These are phyloP conservation scores for Vanessa cardui DNA, from an alignment of 2,888 invertebrate genomes.

Conservation along the genomic window DNA sequence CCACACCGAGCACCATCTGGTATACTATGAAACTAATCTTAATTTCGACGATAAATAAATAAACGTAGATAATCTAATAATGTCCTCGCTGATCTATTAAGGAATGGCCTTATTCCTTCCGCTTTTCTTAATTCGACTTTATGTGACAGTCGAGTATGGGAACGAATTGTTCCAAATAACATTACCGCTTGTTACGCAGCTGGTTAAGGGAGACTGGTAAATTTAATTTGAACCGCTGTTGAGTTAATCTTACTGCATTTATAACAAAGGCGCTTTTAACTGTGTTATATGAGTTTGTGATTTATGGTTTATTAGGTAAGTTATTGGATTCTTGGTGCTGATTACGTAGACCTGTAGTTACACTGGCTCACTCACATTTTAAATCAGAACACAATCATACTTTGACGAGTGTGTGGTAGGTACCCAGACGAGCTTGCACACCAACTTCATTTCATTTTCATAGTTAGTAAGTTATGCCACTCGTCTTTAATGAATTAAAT, in stretches of 20 bases:
- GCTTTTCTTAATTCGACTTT: constrained; percentile 14
- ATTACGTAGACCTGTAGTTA: too few species aligned
- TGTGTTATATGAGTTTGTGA: not conserved
- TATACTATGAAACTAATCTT: too few species aligned
- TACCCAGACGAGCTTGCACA: too few species aligned
- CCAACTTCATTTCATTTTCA: too few species aligned
- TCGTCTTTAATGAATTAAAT: too few species aligned
- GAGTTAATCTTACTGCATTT: constrained; percentile 22
- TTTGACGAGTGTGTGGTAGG: too few species aligned
- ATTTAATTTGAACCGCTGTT: constrained; percentile 24
- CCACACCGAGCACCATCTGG: too few species aligned
- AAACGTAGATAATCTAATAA: not conserved
- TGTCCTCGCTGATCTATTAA: constrained; percentile 3
- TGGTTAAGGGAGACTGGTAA: constrained; percentile 20
- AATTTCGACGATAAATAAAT: not conserved
- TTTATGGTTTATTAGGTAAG: too few species aligned
- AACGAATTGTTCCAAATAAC: constrained; percentile 19
- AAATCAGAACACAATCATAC: too few species aligned
- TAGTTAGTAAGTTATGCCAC: too few species aligned
- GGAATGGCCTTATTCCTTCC: not conserved
- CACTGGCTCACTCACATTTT: too few species aligned
- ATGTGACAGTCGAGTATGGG: constrained; percentile 13
- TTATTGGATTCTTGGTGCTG: too few species aligned
- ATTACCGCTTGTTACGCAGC: constrained; percentile 24
- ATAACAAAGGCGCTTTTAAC: not conserved